phyloP scores from a whole-genome alignment of 2,888 invertebrate genomes.

The Perizoma flavofasciatum region DNA sequence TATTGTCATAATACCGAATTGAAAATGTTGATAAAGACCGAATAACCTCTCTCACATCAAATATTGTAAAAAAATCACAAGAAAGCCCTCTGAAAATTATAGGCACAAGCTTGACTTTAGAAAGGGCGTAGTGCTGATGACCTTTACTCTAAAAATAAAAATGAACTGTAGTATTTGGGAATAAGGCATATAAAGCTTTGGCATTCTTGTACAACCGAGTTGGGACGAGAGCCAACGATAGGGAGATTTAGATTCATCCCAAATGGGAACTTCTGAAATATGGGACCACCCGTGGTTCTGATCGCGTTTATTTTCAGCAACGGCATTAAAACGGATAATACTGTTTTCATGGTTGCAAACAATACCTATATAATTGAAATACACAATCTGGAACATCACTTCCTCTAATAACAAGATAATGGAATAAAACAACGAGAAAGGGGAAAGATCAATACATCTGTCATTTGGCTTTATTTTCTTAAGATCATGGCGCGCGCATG shows the following conservation, averaged over 20 bases:
- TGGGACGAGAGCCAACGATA: conserved; percentile 64
- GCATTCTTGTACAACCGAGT: conserved; percentile 37
- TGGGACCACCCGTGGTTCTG: conserved; percentile 56
- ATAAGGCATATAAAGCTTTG: conserved; percentile 21
- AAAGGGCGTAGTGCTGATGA: conserved; percentile 58
- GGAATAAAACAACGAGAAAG: too few species aligned
- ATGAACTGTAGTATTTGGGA: conserved; percentile 23
- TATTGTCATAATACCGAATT: too few species aligned
- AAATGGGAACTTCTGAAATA: conserved; percentile 59
- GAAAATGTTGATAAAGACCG: too few species aligned
- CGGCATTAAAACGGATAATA: conserved; percentile 37
- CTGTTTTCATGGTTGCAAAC: conserved; percentile 20
- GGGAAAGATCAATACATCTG: too few species aligned
- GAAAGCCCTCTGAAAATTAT: conserved; percentile 10
- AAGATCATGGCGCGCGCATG: too few species aligned
- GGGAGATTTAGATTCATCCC: conserved; percentile 67
- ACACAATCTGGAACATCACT: not conserved
- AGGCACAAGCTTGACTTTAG: conserved; percentile 32
- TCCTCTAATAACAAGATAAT: too few species aligned
- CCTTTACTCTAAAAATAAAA: conserved; percentile 40
- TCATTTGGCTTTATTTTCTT: too few species aligned
- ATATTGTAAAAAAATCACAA: not conserved
- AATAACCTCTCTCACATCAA: too few species aligned
- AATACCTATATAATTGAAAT: not conserved
- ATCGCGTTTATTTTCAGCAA: conserved; percentile 56